phyloP scores from a whole-genome alignment of 2,113 vertebrate species.

The Hippocampus barbouri region DNA sequence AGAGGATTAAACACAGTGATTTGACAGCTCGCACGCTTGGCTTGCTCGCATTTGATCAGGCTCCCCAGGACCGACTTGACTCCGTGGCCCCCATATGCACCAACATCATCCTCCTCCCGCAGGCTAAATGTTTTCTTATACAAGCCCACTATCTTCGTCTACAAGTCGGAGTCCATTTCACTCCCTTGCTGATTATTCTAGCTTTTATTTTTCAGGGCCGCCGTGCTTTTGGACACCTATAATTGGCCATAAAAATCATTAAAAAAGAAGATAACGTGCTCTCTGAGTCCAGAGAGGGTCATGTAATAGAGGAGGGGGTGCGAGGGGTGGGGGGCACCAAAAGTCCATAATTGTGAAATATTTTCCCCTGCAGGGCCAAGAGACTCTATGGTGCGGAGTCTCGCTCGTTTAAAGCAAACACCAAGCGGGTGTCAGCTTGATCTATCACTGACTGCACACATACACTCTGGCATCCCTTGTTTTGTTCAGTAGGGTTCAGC shows the following conservation, averaged over 20 bases:
- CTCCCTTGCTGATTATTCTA: conserved; percentile 45
- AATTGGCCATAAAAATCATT: conserved; percentile 67
- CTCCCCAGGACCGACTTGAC: conserved; percentile 48
- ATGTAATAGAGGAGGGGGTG: conserved; percentile 48
- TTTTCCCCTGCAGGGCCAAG: conserved; percentile 50
- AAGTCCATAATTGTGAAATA: conserved; percentile 69
- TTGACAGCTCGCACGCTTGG: conserved; percentile 23
- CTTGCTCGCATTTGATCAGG: conserved; percentile 50
- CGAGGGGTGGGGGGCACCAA: conserved; percentile 36
- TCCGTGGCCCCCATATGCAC: conserved; percentile 55
- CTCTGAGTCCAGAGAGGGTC: conserved; percentile 54
- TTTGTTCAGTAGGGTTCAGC: neutral
- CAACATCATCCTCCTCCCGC: conserved; percentile 49
- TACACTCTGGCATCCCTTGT: neutral
- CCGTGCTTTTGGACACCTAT: conserved; percentile 53
- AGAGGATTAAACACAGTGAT: conserved; percentile 32
- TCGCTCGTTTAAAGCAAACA: conserved; percentile 60
- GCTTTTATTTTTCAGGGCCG: conserved; percentile 51
- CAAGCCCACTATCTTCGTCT: conserved; percentile 7
- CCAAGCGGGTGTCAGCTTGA: conserved; percentile 33
- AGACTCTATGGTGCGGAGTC: conserved; percentile 47
- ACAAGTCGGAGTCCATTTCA: conserved; percentile 24
- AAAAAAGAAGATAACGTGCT: conserved; percentile 33
- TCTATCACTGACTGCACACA: conserved; percentile 23
- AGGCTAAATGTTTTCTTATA: conserved; percentile 37